phyloP scores from a whole-genome alignment of 1,140 invertebrate genomes.

The Anoplophora glabripennis region DNA sequence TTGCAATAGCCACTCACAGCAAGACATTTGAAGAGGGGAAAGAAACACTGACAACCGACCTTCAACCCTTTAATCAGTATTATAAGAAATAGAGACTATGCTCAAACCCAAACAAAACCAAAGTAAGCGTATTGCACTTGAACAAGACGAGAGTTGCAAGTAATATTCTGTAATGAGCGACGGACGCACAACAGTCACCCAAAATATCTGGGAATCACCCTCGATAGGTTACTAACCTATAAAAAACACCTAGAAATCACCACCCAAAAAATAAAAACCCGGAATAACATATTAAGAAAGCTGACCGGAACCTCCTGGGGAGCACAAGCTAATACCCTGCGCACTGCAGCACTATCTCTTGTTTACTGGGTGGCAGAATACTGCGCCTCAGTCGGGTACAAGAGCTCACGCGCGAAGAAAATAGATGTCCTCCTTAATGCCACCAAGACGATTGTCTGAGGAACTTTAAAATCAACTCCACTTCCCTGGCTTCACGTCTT shows the following conservation, averaged over 20 bases:
- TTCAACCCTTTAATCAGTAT: too few species aligned
- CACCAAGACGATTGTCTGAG: slow-evolving; percentile 4
- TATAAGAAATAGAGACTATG: neutral
- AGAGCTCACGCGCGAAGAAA: slow-evolving; percentile 12
- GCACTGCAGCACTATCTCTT: slow-evolving; percentile 17
- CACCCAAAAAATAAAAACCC: slow-evolving; percentile 2
- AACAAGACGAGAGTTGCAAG: neutral
- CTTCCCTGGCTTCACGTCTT: neutral
- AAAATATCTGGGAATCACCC: slow-evolving; percentile 3
- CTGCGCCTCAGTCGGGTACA: slow-evolving; percentile 22
- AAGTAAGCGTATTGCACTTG: neutral
- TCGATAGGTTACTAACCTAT: slow-evolving; percentile 2
- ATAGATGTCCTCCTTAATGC: slow-evolving; percentile 10
- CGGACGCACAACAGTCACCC: neutral
- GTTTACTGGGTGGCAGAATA: slow-evolving; percentile 24
- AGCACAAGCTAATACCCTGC: slow-evolving; percentile 11
- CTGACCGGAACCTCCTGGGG: slow-evolving; percentile 17
- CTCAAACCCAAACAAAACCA: neutral
- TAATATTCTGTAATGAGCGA: neutral
- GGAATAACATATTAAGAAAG: slow-evolving; percentile 15
- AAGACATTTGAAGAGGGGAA: too few species aligned
- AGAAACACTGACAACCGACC: too few species aligned
- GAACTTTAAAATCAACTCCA: too few species aligned
- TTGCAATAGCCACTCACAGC: too few species aligned
- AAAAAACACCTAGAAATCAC: slow-evolving; percentile 7